Evolutionary conservation across 2,797 vertebrate genomes (phyloP), one percentile per base, ranked within the genome.

Genomic region (Chrysolophus pictus): DNA sequence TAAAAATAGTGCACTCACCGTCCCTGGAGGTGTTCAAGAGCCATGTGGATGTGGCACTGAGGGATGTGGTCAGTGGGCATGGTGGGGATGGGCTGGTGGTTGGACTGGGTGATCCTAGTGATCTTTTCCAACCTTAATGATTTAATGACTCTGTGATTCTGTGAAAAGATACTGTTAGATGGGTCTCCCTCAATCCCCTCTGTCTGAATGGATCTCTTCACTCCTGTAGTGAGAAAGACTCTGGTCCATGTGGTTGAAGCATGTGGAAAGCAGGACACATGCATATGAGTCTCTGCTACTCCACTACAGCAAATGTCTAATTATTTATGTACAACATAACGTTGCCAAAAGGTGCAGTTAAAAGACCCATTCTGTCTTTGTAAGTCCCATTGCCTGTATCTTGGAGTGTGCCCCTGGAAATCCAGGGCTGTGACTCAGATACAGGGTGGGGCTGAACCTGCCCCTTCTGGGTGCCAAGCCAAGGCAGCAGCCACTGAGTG

Each of bases 201-300:
- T 59, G 37, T 39, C 26, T 39, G 44, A 53, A 1, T 9, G 9
- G 9, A 24, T 59, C 59, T 58, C 71, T 69, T 78, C 28, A 67
- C 24, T 47, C 7, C 14, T 2, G 17, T 5, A 12, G 3, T 55
- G 35, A 60, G 72, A 86, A 63, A 75, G n/a, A 31, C 41, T 62
- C n/a, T 64, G 64, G 53, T 23, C 51, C 24, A 4, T 9, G 1
- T 62, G 28, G 10, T 8, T 73, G 51, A 93, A 64, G 78, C 19
- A n/a, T 0, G 0, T 63, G 26, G 44, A 35, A 62, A 63, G 11
- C 2, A 55, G 37, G 55, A 56, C 42, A 19, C 14, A 33, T 69
- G 41, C 63, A 5, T 29, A 29, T 8, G 37, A 23, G 6, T 59
- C 63, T n/a, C 39, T 75, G 39, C 46, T 51, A 62, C 29, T n/a